A percentile compares a stretch with the other conserved stretches of the same genome.
Conservation (phyloP, 2,888 invertebrate genomes). For the Ophioninae sp. region DNA sequence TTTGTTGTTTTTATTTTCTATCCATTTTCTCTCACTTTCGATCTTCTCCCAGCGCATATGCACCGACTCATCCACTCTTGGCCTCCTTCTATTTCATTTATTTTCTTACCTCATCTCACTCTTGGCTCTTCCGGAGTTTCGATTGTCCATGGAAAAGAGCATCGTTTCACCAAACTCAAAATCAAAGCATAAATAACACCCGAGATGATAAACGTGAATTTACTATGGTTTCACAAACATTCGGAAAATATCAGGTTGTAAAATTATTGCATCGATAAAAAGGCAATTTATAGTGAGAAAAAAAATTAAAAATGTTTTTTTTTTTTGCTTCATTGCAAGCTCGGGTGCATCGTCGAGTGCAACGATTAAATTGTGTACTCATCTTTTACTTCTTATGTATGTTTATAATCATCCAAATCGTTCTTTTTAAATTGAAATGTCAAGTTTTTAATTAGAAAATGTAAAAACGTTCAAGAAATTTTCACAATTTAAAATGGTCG, state of each 20-base stretch:
- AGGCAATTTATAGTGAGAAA: neutral
- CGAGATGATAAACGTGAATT: neutral
- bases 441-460: too few species aligned
- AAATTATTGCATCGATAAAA: neutral
- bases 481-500: neutral
- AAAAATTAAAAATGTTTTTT: neutral
- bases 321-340: too few species aligned
- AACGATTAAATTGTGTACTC: too few species aligned
- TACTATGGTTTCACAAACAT: neutral
- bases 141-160: neutral
- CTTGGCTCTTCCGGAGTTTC: constrained; percentile 4
- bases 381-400: too few species aligned
- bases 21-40: neutral
- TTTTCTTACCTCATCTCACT: neutral
- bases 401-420: too few species aligned
- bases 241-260: neutral
- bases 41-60: constrained; percentile 3
- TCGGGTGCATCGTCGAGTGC: too few species aligned
- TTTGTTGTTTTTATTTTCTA: neutral
- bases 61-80: neutral
- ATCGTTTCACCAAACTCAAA: neutral
- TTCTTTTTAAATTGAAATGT: too few species aligned
- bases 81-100: constrained; percentile 23
- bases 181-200: neutral
- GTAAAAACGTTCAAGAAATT: neutral